Conservation (phyloP, 2,113 vertebrate genomes). For the Noctilio leporinus region DNA sequence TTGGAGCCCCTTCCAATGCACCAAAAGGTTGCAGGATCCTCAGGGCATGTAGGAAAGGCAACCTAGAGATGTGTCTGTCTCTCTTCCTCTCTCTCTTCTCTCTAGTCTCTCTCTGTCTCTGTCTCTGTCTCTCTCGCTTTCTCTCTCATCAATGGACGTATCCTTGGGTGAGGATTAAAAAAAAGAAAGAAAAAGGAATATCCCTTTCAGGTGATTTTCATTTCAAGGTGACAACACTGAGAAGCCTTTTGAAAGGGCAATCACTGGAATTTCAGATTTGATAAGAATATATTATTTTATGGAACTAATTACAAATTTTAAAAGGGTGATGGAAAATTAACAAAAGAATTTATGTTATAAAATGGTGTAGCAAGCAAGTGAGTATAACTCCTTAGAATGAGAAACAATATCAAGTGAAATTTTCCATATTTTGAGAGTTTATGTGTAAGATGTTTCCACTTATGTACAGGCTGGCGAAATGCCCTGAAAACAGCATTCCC, state of each 20-base stretch:
- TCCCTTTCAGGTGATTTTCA: not conserved
- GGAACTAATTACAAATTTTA: constrained; percentile 6
- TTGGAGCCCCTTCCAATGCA: no score
- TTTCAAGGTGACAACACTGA: not conserved
- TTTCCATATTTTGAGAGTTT: not conserved
- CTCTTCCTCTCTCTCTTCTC: no score
- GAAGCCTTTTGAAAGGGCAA: not conserved
- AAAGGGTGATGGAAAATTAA: not conserved
- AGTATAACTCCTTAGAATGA: no score
- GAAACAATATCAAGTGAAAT: not conserved
- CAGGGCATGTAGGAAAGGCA: no score
- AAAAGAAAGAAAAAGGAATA: no score
- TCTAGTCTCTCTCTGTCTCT: no score
- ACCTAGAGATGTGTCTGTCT: no score
- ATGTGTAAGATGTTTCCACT: not conserved
- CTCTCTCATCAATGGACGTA: no score
- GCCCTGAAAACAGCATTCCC: not conserved
- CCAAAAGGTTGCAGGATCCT: no score
- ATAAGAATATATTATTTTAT: constrained; percentile 18
- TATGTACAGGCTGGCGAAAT: not conserved
- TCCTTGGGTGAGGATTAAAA: no score
- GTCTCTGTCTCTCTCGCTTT: no score
- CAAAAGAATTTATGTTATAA: not conserved
- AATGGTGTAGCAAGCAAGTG: not conserved
- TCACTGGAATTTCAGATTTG: not conserved